Conservation (phyloP, 1,140 invertebrate species). For the Druon quercuslanigerum region DNA sequence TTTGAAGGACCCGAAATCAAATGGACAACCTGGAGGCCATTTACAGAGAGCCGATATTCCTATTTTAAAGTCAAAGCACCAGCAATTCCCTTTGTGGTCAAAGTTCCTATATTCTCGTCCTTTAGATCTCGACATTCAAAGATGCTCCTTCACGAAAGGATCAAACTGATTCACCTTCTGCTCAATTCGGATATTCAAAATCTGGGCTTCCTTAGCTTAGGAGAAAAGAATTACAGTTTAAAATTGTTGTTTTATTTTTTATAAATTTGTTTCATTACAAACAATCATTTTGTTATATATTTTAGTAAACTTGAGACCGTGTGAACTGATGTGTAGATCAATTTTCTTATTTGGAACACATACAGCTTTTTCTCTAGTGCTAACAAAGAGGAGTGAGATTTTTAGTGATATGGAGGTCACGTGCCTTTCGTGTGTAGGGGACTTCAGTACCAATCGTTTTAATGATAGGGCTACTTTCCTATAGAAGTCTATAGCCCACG, state of each 20-base stretch:
- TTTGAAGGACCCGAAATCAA: conserved; percentile 61
- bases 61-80: conserved; percentile 22
- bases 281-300: too few relatives aligned
- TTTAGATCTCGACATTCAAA: not conserved
- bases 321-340: too few relatives aligned
- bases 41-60: conserved; percentile 21
- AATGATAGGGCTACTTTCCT: not conserved
- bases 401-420: not conserved
- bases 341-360: not conserved
- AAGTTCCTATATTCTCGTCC: not conserved
- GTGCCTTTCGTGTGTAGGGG: not conserved
- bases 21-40: conserved; percentile 40
- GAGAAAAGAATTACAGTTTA: not conserved
- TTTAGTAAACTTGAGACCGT: too few relatives aligned
- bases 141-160: not conserved
- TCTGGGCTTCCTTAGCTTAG: not conserved
- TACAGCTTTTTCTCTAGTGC: not conserved
- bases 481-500: not conserved
- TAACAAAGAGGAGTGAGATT: not conserved
- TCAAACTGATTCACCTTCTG: not conserved
- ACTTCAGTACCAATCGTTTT: not conserved
- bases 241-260: too few relatives aligned
- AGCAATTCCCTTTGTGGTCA: conserved; percentile 17
- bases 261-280: too few relatives aligned
- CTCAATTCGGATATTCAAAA: not conserved